Conservation (phyloP, 1,140 invertebrate genomes). For the Drosophila nannoptera region DNA sequence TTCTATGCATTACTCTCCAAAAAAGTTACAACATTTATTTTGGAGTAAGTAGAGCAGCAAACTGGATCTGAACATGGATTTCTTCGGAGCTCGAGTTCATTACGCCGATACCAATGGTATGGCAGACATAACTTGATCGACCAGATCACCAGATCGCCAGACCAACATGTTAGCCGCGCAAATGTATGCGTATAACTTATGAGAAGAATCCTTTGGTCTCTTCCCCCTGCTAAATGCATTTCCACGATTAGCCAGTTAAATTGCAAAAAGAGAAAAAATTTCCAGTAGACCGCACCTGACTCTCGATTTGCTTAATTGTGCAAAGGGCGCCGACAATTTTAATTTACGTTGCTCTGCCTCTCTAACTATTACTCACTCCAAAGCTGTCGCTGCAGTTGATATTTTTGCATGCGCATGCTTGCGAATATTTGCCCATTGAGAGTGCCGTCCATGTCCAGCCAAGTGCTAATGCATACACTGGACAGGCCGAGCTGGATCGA, state of each 20-base stretch:
- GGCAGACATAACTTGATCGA: too few relatives aligned
- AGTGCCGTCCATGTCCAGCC: conserved; percentile 25
- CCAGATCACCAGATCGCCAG: too few relatives aligned
- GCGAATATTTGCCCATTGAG: conserved; percentile 26
- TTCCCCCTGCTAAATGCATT: too few relatives aligned
- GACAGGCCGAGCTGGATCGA: neutral
- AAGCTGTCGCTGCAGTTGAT: neutral
- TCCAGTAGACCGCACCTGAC: conserved; percentile 5
- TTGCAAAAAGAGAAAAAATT: neutral
- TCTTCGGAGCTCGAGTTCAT: too few relatives aligned
- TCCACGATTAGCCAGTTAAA: too few relatives aligned
- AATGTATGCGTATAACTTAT: neutral
- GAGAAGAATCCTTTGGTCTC: too few relatives aligned
- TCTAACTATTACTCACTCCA: conserved; percentile 10
- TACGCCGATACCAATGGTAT: too few relatives aligned
- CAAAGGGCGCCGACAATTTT: conserved; percentile 60
- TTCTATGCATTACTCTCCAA: too few relatives aligned
- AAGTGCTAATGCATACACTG: neutral
- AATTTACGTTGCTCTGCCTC: conserved; percentile 28
- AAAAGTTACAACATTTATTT: too few relatives aligned
- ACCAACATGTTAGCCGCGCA: too few relatives aligned
- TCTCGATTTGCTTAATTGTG: conserved; percentile 53
- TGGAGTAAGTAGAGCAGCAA: too few relatives aligned
- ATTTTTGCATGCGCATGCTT: conserved; percentile 16
- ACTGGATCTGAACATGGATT: too few relatives aligned